Evolutionary conservation across 2,888 invertebrate species (phyloP).

Genomic region (Labia minor): DNA sequence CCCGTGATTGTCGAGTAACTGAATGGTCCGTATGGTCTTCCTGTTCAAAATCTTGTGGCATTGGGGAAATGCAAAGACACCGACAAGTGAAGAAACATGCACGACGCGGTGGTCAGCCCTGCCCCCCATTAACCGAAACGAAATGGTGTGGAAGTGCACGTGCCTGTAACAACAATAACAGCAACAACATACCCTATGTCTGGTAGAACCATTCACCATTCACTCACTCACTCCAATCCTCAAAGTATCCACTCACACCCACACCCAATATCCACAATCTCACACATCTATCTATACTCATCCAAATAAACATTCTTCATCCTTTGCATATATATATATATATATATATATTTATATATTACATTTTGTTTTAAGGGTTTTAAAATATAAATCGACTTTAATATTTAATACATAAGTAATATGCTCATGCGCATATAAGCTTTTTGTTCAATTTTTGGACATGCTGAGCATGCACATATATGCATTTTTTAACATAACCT

Average conservation of each 20-base stretch:
- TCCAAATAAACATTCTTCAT: constrained; percentile 4
- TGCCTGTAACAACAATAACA: constrained; percentile 1
- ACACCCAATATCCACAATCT: too few relatives aligned
- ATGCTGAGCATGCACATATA: too few relatives aligned
- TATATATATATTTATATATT: too few relatives aligned
- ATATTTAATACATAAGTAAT: too few relatives aligned
- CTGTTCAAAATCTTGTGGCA: constrained; percentile 39
- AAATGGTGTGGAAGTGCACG: constrained; percentile 32
- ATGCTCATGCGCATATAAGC: too few relatives aligned
- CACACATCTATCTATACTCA: constrained; percentile 1
- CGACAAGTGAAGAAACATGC: constrained; percentile 33
- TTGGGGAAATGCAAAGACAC: constrained; percentile 35
- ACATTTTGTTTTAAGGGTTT: too few relatives aligned
- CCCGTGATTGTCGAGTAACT: constrained; percentile 31
- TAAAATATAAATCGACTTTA: too few relatives aligned
- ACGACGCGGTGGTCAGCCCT: constrained; percentile 34
- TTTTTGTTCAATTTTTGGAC: too few relatives aligned
- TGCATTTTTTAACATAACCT: too few relatives aligned
- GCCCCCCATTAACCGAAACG: constrained; percentile 33
- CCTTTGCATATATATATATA: background rate
- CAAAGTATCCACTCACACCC: too few relatives aligned
- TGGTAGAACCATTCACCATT: background rate
- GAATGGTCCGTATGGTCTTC: constrained; percentile 35
- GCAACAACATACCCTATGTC: background rate
- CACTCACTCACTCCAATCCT: background rate